A percentile compares a stretch with the other conserved stretches of the same genome.
phyloP scores from a whole-genome alignment of 1,140 invertebrate genomes.

The Drosophila biarmipes region DNA sequence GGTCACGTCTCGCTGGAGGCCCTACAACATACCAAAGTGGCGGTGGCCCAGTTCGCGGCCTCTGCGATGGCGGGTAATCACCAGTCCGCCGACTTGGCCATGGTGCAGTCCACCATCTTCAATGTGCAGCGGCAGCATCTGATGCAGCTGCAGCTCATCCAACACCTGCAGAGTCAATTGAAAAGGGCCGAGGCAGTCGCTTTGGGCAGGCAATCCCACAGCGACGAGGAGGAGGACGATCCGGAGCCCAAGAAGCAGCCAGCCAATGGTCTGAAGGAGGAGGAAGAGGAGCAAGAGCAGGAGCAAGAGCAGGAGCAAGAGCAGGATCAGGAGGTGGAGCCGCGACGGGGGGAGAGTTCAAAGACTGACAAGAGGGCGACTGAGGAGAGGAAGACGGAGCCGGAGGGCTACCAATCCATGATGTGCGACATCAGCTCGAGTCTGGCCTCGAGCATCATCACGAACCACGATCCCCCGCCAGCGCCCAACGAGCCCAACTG shows the following conservation, averaged over 20 bases:
- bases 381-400: constrained; percentile 10
- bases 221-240: constrained; percentile 48
- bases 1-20: constrained; percentile 91
- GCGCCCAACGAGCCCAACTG: constrained; percentile 90
- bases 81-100: constrained; percentile 91
- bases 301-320: constrained; percentile 7
- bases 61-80: constrained; percentile 89
- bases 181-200: constrained; percentile 67
- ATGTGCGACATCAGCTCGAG: constrained; percentile 86
- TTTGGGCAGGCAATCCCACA: constrained; percentile 30
- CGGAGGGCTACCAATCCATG: constrained; percentile 53
- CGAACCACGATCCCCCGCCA: constrained; percentile 92
- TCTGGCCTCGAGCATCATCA: constrained; percentile 94
- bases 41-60: constrained; percentile 96
- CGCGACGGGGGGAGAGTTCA: constrained; percentile 58
- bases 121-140: constrained; percentile 97
- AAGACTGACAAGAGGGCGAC: constrained; percentile 60
- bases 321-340: not conserved
- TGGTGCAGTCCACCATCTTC: constrained; percentile 94
- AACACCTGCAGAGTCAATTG: constrained; percentile 95
- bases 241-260: constrained; percentile 5
- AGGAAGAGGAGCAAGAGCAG: constrained; percentile 4
- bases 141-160: constrained; percentile 96
- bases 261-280: constrained; percentile 12
- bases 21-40: constrained; percentile 91